Evolutionary conservation across 2,113 vertebrate genomes (phyloP).

Genomic region (Callipepla californica): DNA sequence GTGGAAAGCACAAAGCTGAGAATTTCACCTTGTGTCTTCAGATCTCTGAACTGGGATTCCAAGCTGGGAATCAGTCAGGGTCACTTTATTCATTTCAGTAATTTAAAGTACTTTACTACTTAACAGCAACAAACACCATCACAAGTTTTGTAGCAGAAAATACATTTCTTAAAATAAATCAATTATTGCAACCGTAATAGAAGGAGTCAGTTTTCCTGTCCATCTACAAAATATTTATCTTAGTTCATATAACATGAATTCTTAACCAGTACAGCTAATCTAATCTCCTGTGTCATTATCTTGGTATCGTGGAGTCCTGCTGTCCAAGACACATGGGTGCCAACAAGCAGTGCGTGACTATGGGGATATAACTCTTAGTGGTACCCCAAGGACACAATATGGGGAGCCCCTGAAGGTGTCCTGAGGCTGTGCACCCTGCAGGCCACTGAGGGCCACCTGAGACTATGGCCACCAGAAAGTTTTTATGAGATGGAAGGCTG

Average conservation of each 20-base stretch:
- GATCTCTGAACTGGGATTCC: neutral
- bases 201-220: neutral
- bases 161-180: neutral
- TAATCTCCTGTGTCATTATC: neutral
- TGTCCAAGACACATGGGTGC: fast-evolving
- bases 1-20: neutral
- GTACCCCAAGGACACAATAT: fast-evolving
- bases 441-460: neutral
- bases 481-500: neutral
- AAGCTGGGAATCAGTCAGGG: fast-evolving
- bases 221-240: neutral
- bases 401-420: neutral
- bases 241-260: neutral
- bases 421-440: fast-evolving
- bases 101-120: neutral
- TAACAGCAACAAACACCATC: neutral
- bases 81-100: neutral
- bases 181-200: neutral
- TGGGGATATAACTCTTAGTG: neutral
- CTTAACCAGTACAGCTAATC: neutral
- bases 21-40: neutral
- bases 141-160: neutral
- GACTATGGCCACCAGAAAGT: fast-evolving
- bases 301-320: neutral
- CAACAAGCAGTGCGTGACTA: fast-evolving